Evolutionary conservation across 2,113 vertebrate genomes (phyloP), one percentile per base, ranked within the genome.

Genomic region (Actenoides hombroni): DNA sequence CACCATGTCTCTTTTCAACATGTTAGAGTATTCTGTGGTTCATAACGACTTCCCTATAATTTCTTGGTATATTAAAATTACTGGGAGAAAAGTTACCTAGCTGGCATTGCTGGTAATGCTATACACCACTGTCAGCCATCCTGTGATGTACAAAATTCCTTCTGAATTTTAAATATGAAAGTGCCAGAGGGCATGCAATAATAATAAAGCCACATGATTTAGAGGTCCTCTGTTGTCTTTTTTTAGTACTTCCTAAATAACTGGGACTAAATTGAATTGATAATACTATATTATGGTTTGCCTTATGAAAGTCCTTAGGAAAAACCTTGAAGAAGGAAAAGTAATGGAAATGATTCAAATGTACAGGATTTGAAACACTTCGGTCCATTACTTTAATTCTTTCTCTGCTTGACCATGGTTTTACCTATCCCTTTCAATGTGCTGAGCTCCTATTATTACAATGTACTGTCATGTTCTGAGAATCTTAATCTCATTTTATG

Each of bases 1-100:
- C 8, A 4, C 16, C 2, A 1, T 16, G 10, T 16, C 12, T 42
- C 35, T 61, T 86, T 24, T n/a, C 71, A 37, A 23, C 1, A 1
- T 48, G 61, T 64, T 21, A 49, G 40, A n/a, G 33, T 13, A 61
- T 25, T 49, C 26, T 59, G 40, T 13, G 40, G 40, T 2, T 83
- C 23, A 48, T 35, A 37, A 5, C 7, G 15, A 59, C 23, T 29
- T 59, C 40, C 23, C 82, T 86, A n/a, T 12, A n/a, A 70, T 82
- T 39, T 65, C 24, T 21, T 59, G 37, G 14, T 26, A 13, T 31
- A 46, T 53, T 37, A 42, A 42, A 71, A 76, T 10, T 16, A 17
- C 56, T 20, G 11, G 11, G 42, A 64, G 19, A 48, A 74, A 84
- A 61, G 26, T 25, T 13, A 35, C 18, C 17, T 25, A 9, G 39